Percentiles rank a stretch among this genome's conserved stretches.
Conservation (phyloP, 2,113 vertebrate species). For the Mixornis gularis region DNA sequence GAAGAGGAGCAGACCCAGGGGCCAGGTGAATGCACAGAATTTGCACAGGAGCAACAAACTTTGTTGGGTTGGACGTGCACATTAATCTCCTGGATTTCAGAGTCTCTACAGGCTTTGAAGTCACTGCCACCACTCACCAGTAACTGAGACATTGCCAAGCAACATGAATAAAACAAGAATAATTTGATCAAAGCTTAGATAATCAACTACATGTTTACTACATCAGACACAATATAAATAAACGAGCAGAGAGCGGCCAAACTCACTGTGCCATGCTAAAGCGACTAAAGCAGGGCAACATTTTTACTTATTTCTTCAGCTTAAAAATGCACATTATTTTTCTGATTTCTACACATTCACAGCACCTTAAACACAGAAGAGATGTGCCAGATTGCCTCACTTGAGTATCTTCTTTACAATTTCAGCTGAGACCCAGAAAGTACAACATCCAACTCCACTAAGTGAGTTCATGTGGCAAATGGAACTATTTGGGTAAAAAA, state of each 20-base stretch:
- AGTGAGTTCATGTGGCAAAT: not conserved
- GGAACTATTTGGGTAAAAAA: not conserved
- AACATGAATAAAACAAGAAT: constrained; percentile 7
- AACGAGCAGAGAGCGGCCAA: not conserved
- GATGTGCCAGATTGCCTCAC: not conserved
- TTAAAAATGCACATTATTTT: not conserved
- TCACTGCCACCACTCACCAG: not conserved
- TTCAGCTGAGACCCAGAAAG: not conserved
- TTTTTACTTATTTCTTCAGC: not conserved
- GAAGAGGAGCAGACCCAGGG: not conserved
- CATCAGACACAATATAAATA: not conserved
- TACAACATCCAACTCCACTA: not conserved
- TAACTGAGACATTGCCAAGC: not conserved
- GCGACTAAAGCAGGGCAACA: not conserved
- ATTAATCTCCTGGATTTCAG: not conserved
- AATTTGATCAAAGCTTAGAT: constrained; percentile 22
- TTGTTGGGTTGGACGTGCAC: not conserved
- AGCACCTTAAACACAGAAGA: not conserved
- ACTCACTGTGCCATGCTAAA: not conserved
- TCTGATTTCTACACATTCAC: not conserved
- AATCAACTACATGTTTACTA: constrained; percentile 21
- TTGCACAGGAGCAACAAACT: not conserved
- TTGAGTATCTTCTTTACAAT: not conserved
- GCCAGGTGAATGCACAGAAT: not conserved
- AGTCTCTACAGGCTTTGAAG: constrained; percentile 12